A percentile compares a stretch with the other conserved stretches of the same genome.
Conservation (phyloP, 2,113 vertebrate genomes). For the Bombycilla garrulus region DNA sequence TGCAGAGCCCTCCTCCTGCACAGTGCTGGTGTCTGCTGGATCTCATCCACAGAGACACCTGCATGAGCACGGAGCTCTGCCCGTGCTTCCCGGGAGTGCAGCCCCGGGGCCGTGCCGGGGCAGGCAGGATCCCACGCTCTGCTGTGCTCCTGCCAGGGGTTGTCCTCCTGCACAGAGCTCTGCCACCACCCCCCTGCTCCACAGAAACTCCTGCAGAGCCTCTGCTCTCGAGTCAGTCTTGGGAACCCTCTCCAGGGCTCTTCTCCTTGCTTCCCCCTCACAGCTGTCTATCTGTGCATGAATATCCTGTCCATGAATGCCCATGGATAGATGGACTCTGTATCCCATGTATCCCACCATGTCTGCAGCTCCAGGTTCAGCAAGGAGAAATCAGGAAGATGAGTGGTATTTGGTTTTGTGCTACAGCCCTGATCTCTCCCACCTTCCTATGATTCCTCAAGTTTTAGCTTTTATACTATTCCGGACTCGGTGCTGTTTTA, state of each 20-base stretch:
- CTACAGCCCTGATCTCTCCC: background rate
- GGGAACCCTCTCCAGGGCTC: background rate
- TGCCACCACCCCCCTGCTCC: background rate
- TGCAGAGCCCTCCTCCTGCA: background rate
- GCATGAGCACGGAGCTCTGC: background rate
- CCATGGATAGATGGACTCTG: accelerated
- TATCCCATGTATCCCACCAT: background rate
- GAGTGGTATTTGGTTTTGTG: background rate
- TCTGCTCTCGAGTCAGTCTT: background rate
- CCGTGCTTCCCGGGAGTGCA: accelerated
- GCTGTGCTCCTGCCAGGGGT: background rate
- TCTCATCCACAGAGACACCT: background rate
- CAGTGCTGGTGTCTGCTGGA: background rate
- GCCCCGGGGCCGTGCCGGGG: background rate
- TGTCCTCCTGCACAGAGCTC: background rate
- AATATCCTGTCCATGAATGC: accelerated
- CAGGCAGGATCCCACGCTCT: background rate
- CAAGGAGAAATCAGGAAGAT: background rate
- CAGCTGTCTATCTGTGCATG: accelerated
- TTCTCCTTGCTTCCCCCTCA: background rate
- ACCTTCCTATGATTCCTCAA: no score
- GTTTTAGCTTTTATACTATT: no score
- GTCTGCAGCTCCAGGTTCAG: background rate
- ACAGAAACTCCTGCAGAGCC: background rate
- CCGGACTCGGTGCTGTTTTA: no score